Conservation (phyloP, 2,113 vertebrate genomes). For the Sylvia atricapilla region DNA sequence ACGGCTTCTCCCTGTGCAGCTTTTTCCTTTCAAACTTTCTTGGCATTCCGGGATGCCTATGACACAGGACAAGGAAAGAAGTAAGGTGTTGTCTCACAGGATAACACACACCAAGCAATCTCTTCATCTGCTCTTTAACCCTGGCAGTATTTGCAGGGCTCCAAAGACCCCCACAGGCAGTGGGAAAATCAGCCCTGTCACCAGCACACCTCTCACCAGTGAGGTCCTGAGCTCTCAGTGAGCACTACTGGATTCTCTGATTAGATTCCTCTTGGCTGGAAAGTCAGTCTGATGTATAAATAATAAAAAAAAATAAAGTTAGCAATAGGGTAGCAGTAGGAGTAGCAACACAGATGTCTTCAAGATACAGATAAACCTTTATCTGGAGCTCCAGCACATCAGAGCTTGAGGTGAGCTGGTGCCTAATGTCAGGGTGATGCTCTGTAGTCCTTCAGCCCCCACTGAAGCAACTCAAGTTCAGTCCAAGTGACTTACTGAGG, state of each 20-base stretch:
- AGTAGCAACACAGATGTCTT: background rate
- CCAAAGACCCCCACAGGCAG: fast-evolving
- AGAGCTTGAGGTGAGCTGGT: background rate
- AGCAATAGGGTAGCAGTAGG: background rate
- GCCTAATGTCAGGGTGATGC: background rate
- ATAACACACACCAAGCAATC: background rate
- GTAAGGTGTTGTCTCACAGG: background rate
- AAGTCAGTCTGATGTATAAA: background rate
- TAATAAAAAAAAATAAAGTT: background rate
- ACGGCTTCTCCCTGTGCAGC: background rate
- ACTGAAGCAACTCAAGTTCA: background rate
- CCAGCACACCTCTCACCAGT: background rate
- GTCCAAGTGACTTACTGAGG: background rate
- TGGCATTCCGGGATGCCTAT: background rate
- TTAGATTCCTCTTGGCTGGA: background rate
- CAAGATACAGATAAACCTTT: background rate
- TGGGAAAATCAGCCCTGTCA: background rate
- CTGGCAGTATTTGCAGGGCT: background rate
- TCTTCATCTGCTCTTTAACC: background rate
- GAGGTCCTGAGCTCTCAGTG: background rate
- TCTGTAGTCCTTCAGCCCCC: background rate
- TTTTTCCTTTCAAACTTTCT: background rate
- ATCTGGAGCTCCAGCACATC: background rate
- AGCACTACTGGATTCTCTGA: background rate
- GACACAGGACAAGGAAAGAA: background rate